phyloP scores from a whole-genome alignment of 2,888 invertebrate genomes.

The Drosophila anomelani region DNA sequence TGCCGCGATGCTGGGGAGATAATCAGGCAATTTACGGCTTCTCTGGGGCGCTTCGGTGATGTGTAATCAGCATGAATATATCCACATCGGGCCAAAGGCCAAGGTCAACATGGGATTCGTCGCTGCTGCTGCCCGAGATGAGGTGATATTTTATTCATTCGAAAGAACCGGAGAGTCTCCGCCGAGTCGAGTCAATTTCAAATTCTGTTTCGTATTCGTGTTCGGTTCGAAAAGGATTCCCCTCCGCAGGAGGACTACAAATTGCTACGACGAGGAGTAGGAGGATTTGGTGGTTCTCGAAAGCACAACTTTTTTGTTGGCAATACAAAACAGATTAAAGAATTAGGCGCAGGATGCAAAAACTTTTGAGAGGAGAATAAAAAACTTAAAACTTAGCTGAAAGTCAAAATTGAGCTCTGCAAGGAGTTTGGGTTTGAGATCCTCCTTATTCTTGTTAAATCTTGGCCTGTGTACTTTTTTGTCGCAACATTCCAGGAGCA shows the following conservation, averaged over 20 bases:
- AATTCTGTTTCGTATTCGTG: constrained; percentile 51
- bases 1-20: constrained; percentile 19
- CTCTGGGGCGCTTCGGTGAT: constrained; percentile 9
- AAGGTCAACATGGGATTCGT: constrained; percentile 70
- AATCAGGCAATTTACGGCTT: constrained; percentile 63
- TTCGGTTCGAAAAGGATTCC: constrained; percentile 32
- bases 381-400: constrained; percentile 67
- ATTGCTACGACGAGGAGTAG: constrained; percentile 4
- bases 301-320: constrained; percentile 44
- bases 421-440: constrained; percentile 39
- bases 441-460: constrained; percentile 52
- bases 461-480: constrained; percentile 46
- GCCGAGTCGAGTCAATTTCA: constrained; percentile 23
- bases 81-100: constrained; percentile 45
- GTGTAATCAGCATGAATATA: constrained; percentile 67
- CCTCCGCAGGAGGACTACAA: constrained; percentile 12
- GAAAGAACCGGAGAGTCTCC: constrained; percentile 1
- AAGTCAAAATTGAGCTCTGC: constrained; percentile 71
- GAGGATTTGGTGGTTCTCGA: constrained; percentile 16
- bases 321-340: constrained; percentile 66
- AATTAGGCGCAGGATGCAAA: constrained; percentile 33
- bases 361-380: constrained; percentile 50
- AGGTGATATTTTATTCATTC: constrained; percentile 68
- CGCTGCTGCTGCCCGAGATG: constrained; percentile 41
- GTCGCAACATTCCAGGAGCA: constrained; percentile 46